These are phyloP conservation scores for Ammodytes dubius DNA, from an alignment of 2,113 vertebrate species.

Conservation along the genomic window DNA sequence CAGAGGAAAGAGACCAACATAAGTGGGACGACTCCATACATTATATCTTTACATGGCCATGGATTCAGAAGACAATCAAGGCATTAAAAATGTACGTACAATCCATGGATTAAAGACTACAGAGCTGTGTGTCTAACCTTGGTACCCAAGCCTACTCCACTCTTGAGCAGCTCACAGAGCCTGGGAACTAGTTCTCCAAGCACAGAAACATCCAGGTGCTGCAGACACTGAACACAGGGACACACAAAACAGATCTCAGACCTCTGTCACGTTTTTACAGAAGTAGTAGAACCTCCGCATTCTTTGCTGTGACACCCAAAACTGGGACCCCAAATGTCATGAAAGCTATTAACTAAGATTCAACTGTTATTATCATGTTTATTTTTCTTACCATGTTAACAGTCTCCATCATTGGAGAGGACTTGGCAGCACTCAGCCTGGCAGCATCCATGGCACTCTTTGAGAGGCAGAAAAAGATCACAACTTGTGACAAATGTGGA, in stretches of 20 bases:
- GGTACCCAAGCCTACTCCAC: constrained; percentile 95
- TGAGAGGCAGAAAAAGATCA: constrained; percentile 8
- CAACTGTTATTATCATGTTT: not conserved
- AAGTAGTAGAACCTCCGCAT: not conserved
- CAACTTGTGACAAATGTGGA: not conserved
- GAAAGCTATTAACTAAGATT: not conserved
- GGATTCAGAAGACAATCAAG: not conserved
- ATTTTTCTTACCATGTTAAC: constrained; percentile 92
- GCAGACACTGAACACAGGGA: constrained; percentile 89
- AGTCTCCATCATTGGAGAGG: constrained; percentile 99
- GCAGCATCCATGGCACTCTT: constrained; percentile 96
- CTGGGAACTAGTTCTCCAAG: constrained; percentile 93
- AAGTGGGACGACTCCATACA: not conserved
- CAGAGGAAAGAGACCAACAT: constrained; percentile 17
- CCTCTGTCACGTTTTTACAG: not conserved
- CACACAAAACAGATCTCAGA: not conserved
- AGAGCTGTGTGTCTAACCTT: constrained; percentile 86
- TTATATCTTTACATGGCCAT: not conserved
- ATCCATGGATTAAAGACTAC: not conserved
- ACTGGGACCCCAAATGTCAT: not conserved
- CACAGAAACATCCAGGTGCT: constrained; percentile 94
- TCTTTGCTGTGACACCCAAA: not conserved
- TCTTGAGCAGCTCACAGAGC: constrained; percentile 95
- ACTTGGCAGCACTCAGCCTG: constrained; percentile 95
- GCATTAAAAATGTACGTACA: not conserved